A percentile compares a stretch with the other conserved stretches of the same genome.
Conservation (phyloP, 1,140 invertebrate species). For the Saxidomus purpurata region DNA sequence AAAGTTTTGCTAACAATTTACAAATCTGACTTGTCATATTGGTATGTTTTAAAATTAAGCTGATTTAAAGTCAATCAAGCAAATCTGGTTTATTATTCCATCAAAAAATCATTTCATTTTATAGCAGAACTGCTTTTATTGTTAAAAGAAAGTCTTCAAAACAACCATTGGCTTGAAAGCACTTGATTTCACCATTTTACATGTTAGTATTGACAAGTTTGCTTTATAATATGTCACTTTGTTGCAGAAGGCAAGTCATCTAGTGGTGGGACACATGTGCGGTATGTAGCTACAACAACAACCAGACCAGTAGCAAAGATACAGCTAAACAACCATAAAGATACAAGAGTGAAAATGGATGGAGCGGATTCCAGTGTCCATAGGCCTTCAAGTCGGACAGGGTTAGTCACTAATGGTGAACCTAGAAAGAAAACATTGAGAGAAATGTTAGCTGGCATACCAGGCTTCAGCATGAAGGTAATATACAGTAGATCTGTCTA, state of each 20-base stretch:
- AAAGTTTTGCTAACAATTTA: no score
- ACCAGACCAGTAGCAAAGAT: neutral
- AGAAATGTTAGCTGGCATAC: slow-evolving; percentile 91
- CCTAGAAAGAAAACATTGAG: slow-evolving; percentile 75
- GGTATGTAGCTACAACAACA: slow-evolving; percentile 13
- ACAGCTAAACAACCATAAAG: slow-evolving; percentile 35
- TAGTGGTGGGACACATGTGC: slow-evolving; percentile 49
- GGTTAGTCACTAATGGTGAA: slow-evolving; percentile 48
- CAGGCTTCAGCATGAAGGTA: slow-evolving; percentile 92
- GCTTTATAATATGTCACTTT: no score
- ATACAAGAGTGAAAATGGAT: neutral
- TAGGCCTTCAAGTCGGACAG: neutral
- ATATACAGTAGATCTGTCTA: neutral
- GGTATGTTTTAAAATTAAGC: no score
- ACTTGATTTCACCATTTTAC: no score
- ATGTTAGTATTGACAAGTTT: no score
- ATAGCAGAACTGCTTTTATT: no score
- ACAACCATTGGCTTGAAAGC: no score
- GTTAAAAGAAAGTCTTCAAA: no score
- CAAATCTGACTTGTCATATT: neutral
- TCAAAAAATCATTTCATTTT: no score
- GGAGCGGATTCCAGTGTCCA: neutral
- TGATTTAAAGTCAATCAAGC: no score
- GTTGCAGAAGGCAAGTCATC: slow-evolving; percentile 37
- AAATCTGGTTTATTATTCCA: no score